A percentile compares a stretch with the other conserved stretches of the same genome.
phyloP scores from a whole-genome alignment of 2,797 vertebrate genomes.

The Mus spretus region DNA sequence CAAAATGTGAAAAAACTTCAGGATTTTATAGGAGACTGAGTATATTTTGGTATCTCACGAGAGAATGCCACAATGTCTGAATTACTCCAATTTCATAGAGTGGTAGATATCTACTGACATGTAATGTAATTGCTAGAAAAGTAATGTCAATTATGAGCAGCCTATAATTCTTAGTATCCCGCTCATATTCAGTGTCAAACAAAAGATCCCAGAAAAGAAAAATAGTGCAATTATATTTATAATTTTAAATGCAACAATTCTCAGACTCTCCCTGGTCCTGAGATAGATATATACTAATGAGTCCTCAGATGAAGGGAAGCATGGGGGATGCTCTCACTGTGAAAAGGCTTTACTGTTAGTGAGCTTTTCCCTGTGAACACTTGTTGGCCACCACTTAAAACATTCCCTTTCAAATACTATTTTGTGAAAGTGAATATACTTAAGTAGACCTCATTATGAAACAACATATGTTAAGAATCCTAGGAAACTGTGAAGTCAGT shows the following conservation, averaged over 20 bases:
- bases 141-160: constrained; percentile 5
- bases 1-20: not conserved
- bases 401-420: not conserved
- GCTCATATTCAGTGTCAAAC: not conserved
- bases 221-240: not conserved
- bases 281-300: not conserved
- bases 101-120: not conserved
- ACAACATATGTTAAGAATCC: not conserved
- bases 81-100: constrained; percentile 60
- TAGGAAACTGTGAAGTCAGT: not conserved
- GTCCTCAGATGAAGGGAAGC: not conserved
- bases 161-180: not conserved
- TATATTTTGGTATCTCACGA: constrained; percentile 9
- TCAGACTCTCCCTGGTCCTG: not conserved
- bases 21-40: constrained; percentile 2
- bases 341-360: not conserved
- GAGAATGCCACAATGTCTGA: constrained; percentile 2
- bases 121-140: not conserved
- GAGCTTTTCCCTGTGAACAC: not conserved
- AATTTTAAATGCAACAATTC: not conserved
- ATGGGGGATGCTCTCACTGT: not conserved
- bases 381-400: not conserved
- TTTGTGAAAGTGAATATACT: not conserved
- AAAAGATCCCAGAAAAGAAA: not conserved
- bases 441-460: not conserved